These are phyloP conservation scores for Bolborhynchus lineola DNA, from an alignment of 2,113 vertebrate species.

Conservation along the genomic window DNA sequence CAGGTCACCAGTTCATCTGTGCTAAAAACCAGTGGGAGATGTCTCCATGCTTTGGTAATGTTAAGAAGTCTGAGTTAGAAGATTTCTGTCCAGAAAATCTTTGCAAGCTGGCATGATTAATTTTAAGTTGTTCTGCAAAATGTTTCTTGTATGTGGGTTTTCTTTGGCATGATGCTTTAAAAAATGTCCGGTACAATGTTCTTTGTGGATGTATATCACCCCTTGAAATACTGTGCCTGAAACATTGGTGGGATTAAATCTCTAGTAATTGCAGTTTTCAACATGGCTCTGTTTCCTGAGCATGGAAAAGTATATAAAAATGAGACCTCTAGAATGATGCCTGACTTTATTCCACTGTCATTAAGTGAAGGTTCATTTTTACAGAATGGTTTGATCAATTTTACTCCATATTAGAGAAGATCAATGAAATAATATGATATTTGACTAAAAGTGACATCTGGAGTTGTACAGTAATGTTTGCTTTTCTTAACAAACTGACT, in stretches of 20 bases:
- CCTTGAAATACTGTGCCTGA: not conserved
- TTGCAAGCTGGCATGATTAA: not conserved
- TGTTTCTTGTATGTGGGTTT: not conserved
- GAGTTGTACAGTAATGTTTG: slow-evolving; percentile 14
- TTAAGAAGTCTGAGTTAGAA: not conserved
- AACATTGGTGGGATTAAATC: not conserved
- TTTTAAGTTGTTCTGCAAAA: not conserved
- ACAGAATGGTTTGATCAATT: not conserved
- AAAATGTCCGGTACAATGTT: not conserved
- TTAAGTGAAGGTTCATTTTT: slow-evolving; percentile 11
- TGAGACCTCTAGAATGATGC: not conserved
- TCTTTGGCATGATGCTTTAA: not conserved
- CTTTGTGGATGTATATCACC: not conserved
- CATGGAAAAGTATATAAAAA: not conserved
- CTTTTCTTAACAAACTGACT: slow-evolving; percentile 19
- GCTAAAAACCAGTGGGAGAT: not conserved
- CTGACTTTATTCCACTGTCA: not conserved
- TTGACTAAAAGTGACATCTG: not conserved
- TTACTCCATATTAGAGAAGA: not conserved
- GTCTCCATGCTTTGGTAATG: not conserved
- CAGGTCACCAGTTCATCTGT: not conserved
- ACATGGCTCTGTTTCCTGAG: not conserved
- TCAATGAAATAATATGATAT: slow-evolving; percentile 18
- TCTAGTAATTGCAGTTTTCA: not conserved
- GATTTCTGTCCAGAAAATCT: not conserved